A percentile compares a stretch with the other conserved stretches of the same genome.
Conservation (phyloP, 2,888 invertebrate species). For the Hirtodrosophila trivittata region DNA sequence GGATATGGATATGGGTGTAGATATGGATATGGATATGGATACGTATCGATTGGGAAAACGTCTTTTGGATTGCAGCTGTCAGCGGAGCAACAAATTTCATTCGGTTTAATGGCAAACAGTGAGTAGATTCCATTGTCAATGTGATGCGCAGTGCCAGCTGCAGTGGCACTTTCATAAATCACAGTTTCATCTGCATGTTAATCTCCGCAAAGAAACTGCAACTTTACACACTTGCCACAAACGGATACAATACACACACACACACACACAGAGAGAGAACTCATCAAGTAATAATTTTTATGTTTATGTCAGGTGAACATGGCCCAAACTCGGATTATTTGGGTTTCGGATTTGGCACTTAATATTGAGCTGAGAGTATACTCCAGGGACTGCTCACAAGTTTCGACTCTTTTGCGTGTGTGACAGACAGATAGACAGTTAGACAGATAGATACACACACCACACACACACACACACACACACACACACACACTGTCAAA, state of each 20-base stretch:
- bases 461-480: constrained; percentile 1
- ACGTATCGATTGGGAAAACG: constrained; percentile 45
- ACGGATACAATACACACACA: too few relatives aligned
- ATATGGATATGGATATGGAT: constrained; percentile 17
- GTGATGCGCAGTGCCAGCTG: constrained; percentile 50
- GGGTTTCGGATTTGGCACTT: constrained; percentile 20
- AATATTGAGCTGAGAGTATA: constrained; percentile 46
- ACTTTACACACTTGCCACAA: too few relatives aligned
- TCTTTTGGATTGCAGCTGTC: constrained; percentile 71
- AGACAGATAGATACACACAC: background rate
- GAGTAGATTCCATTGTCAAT: constrained; percentile 32
- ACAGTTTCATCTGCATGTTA: constrained; percentile 50
- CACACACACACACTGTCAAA: constrained; percentile 3
- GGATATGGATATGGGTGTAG: background rate
- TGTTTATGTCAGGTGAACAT: constrained; percentile 48
- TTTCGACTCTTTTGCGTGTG: constrained; percentile 6
- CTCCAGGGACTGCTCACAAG: constrained; percentile 46
- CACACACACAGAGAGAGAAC: too few relatives aligned
- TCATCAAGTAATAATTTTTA: constrained; percentile 39
- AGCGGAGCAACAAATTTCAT: constrained; percentile 52
- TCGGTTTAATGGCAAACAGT: constrained; percentile 27
- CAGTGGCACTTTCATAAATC: constrained; percentile 66
- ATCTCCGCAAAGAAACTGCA: constrained; percentile 39
- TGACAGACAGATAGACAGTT: background rate
- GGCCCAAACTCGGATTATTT: constrained; percentile 26